Percentiles rank a stretch among this genome's conserved stretches.
phyloP scores from a whole-genome alignment of 2,113 vertebrate species.

The Columba livia region DNA sequence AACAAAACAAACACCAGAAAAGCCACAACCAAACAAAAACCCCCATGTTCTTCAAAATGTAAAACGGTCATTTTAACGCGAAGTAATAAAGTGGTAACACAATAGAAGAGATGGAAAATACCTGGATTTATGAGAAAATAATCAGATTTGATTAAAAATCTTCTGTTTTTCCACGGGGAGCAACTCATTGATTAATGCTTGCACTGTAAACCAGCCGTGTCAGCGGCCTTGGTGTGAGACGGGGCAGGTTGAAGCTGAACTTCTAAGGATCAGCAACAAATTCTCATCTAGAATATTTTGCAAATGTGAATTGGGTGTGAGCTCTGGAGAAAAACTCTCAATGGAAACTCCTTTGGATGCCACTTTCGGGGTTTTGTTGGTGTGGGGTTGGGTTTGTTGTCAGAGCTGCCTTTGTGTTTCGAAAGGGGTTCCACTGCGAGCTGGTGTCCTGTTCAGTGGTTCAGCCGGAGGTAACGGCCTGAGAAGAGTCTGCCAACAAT shows the following conservation, averaged over 20 bases:
- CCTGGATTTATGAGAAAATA: not conserved
- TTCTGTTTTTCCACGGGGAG: not conserved
- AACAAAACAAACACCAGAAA: not conserved
- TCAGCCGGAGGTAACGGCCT: not conserved
- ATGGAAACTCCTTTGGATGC: not conserved
- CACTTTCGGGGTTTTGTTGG: not conserved
- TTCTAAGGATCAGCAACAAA: not conserved
- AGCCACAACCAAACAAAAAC: accelerated
- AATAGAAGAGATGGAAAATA: not conserved
- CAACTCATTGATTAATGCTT: not conserved
- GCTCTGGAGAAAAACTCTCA: not conserved
- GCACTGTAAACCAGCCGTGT: accelerated
- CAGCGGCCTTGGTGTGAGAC: not conserved
- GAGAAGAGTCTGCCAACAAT: not conserved
- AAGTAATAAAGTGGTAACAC: not conserved
- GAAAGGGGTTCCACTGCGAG: not conserved
- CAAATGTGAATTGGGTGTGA: not conserved
- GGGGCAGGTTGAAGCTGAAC: not conserved
- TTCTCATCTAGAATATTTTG: not conserved
- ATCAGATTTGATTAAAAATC: not conserved
- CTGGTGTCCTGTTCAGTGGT: not conserved
- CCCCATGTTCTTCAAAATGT: not conserved
- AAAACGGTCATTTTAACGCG: not conserved
- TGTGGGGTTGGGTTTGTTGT: not conserved
- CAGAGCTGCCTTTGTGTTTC: not conserved